Evolutionary conservation across 2,888 invertebrate genomes (phyloP).

Genomic region (Drosophila paracracens): DNA sequence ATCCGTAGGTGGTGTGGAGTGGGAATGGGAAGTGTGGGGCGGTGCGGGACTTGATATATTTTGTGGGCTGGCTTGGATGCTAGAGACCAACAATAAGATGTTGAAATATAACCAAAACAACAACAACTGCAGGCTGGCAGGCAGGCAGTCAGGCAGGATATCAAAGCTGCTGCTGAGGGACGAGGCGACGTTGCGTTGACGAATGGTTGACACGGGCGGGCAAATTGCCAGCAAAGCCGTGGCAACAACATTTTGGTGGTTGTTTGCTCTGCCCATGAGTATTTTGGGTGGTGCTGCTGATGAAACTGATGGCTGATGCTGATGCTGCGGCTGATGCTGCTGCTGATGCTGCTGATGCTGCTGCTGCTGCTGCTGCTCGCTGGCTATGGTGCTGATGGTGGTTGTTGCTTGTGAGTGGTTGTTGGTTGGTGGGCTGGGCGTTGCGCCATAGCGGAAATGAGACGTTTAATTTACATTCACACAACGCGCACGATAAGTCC

Average conservation of each 20-base stretch:
- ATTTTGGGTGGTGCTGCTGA: conserved; percentile 42
- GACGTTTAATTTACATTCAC: conserved; percentile 82
- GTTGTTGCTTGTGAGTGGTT: conserved; percentile 20
- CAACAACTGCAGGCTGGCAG: conserved; percentile 21
- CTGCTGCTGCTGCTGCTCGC: conserved; percentile 5
- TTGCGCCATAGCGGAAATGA: conserved; percentile 78
- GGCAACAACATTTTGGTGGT: conserved; percentile 53
- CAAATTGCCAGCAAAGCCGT: conserved; percentile 33
- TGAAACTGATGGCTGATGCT: conserved; percentile 10
- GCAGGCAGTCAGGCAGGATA: conserved; percentile 18
- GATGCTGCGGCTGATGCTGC: conserved; percentile 5
- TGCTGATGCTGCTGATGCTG: conserved; percentile 3
- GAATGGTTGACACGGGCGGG: conserved; percentile 76
- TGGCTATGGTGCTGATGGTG: conserved; percentile 9
- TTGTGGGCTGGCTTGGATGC: conserved; percentile 19
- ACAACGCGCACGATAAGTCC: conserved; percentile 61
- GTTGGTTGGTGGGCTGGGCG: conserved; percentile 34
- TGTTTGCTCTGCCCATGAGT: conserved; percentile 40
- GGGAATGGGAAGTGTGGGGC: background rate
- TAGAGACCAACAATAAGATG: conserved; percentile 56
- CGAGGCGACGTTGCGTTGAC: conserved; percentile 48
- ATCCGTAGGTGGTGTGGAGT: conserved; percentile 69
- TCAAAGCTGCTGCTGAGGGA: conserved; percentile 8
- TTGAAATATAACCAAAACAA: conserved; percentile 24
- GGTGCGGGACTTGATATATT: conserved; percentile 11